Evolutionary conservation across 2,797 vertebrate genomes (phyloP).

Genomic region (Notamacropus eugenii): DNA sequence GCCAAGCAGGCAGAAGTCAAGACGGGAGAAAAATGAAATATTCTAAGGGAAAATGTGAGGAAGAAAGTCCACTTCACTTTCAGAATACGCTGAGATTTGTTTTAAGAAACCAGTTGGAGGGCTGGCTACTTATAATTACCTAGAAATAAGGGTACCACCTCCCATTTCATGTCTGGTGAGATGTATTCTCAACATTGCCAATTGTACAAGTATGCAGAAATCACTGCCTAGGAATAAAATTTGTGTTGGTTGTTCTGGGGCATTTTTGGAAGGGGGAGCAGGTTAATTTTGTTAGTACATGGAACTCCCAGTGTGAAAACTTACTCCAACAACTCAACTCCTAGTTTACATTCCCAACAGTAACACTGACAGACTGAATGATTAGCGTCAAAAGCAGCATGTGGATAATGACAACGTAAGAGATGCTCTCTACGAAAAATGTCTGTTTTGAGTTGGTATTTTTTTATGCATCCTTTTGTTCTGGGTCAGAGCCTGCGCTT

Average conservation of each 20-base stretch:
- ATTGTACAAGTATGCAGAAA: slow-evolving; percentile 8
- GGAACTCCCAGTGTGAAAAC: neutral
- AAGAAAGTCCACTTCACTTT: slow-evolving; percentile 2
- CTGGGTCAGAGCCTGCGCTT: neutral
- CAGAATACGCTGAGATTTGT: neutral
- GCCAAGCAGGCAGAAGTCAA: neutral
- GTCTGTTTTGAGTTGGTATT: neutral
- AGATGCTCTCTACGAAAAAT: neutral
- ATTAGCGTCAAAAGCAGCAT: neutral
- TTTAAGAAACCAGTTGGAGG: neutral
- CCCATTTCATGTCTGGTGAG: neutral
- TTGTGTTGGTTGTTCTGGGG: neutral
- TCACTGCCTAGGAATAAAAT: neutral
- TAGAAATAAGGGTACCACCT: neutral
- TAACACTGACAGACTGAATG: neutral
- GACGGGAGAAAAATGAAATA: neutral
- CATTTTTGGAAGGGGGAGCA: neutral
- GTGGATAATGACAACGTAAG: neutral
- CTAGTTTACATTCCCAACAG: neutral
- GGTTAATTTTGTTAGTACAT: neutral
- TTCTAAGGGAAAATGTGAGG: neutral
- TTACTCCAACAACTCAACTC: neutral
- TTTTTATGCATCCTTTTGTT: neutral
- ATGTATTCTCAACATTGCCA: neutral
- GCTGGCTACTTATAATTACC: neutral